phyloP scores from a whole-genome alignment of 2,113 vertebrate species.

The Galbula dea region DNA sequence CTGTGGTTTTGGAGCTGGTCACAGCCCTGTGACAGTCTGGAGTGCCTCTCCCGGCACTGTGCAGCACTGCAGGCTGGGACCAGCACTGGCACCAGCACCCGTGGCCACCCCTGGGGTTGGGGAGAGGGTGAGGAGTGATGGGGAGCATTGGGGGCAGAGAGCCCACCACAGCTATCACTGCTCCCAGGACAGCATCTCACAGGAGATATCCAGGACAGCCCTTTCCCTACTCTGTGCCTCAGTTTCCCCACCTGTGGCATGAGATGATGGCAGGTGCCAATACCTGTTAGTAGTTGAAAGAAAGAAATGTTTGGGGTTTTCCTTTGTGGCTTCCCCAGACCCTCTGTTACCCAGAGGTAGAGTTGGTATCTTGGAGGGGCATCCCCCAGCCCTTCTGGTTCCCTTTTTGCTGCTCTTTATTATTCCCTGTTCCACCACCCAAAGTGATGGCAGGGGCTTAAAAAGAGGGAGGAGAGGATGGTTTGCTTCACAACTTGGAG shows the following conservation, averaged over 20 bases:
- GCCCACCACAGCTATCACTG: fast-evolving
- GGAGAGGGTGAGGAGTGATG: not conserved
- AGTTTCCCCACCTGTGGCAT: not conserved
- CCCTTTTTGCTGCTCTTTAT: not conserved
- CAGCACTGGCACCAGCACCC: not conserved
- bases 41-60: conserved; percentile 25
- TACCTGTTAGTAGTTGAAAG: not conserved
- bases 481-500: not conserved
- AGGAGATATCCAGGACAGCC: not conserved
- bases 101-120: fast-evolving
- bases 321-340: fast-evolving
- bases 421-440: not conserved
- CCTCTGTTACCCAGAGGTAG: fast-evolving
- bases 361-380: not conserved
- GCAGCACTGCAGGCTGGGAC: conserved; percentile 2
- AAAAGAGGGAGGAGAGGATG: not conserved
- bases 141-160: not conserved
- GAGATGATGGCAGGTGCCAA: not conserved
- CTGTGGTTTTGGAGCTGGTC: not conserved
- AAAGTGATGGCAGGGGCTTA: not conserved
- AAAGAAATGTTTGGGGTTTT: fast-evolving
- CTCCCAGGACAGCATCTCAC: not conserved
- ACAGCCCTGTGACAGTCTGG: not conserved
- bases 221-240: not conserved
- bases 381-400: not conserved